A percentile compares a stretch with the other conserved stretches of the same genome.
phyloP scores from a whole-genome alignment of 2,888 invertebrate species.

The Eubasilissa splendida region DNA sequence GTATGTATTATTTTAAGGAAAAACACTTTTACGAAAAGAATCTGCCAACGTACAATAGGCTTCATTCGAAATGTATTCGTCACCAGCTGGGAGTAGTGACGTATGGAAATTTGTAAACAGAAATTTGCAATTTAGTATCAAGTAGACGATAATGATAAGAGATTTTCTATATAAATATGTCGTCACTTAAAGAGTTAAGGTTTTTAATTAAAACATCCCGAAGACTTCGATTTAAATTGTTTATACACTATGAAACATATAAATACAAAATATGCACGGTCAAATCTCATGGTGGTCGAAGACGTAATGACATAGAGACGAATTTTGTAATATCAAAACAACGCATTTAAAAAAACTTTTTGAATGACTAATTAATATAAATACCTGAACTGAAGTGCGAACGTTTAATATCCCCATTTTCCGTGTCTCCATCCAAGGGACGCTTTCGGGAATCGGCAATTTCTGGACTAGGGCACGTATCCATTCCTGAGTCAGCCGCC shows the following conservation, averaged over 20 bases:
- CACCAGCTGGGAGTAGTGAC: constrained; percentile 54
- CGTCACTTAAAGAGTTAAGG: constrained; percentile 35
- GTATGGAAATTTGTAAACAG: constrained; percentile 56
- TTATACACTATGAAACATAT: constrained; percentile 44
- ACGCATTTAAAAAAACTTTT: constrained; percentile 44
- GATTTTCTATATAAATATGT: constrained; percentile 41
- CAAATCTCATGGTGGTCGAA: constrained; percentile 56
- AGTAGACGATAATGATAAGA: constrained; percentile 42
- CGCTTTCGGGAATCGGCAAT: constrained; percentile 92
- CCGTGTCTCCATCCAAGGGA: constrained; percentile 89
- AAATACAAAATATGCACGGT: constrained; percentile 53
- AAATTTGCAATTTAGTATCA: constrained; percentile 50
- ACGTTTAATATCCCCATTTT: constrained; percentile 91
- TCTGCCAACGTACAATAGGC: constrained; percentile 49
- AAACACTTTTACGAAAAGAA: constrained; percentile 45
- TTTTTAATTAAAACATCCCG: constrained; percentile 17
- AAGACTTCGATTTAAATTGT: constrained; percentile 27
- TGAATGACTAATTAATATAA: constrained; percentile 46
- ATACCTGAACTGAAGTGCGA: constrained; percentile 93
- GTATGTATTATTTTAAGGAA: constrained; percentile 31
- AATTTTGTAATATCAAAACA: constrained; percentile 53
- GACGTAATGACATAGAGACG: constrained; percentile 55
- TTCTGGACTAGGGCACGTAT: constrained; percentile 94
- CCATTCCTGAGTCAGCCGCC: constrained; percentile 95
- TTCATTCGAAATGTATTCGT: constrained; percentile 54